Base-by-base conservation (phyloP, 1,140 invertebrate species). In the Octopus sinensis region DNA sequence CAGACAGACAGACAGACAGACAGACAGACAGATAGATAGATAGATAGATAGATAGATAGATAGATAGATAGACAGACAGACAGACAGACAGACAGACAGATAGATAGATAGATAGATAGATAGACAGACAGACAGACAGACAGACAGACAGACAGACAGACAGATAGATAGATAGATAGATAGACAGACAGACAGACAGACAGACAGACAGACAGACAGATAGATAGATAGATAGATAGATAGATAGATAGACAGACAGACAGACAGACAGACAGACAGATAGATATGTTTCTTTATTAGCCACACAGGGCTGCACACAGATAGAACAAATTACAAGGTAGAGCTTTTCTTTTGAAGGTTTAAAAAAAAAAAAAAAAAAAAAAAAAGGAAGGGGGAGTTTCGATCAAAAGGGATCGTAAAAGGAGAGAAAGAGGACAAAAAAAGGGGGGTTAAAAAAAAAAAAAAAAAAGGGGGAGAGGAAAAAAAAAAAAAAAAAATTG, bases 401-500 rank as follows among this genome's bases (percentile, higher is more conserved):
- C 9, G 62, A n/a, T 10, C 9, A 68, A n/a, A 68, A n/a, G n/a
- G 62, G n/a, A n/a, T 10, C 9, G 62, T 9, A n/a, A n/a, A n/a
- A n/a, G 62, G 62, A n/a, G 62, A n/a, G 62, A 10, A n/a, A n/a
- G n/a, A n/a, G 62, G 62, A 68, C 9, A 68, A n/a, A 68, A 68
- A n/a, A n/a, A 68, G n/a, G n/a, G 62, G 62, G n/a, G 62, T 10
- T 10, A 68, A n/a, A n/a, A 68, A n/a, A 68, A 68, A 68, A n/a
- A 68, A n/a, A 68, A n/a, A 68, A n/a, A 68, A n/a, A 68, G 62
- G n/a, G 62, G n/a, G 62, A 68, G 62, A 68, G 62, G n/a, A 68
- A 68, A n/a, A 68, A n/a, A 68, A 68, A n/a, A 9, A n/a, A 68
- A n/a, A 68, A 68, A 68, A 68, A 10, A 9, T 68, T 68, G n/a